Base-by-base conservation (phyloP, 2,797 vertebrate genomes). In the Fistularia commersonii region DNA sequence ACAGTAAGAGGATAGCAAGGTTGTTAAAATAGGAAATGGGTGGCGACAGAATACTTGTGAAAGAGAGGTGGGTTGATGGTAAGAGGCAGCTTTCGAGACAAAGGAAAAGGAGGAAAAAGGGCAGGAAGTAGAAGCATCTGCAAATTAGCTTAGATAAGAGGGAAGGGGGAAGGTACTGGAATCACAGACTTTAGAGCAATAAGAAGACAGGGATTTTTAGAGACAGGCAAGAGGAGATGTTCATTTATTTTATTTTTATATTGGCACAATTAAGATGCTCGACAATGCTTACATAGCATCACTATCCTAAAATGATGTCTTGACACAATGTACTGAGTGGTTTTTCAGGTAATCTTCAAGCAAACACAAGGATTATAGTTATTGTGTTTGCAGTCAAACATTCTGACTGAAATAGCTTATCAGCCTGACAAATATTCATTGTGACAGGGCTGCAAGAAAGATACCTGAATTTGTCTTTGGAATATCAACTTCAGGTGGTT, bases 271-370 rank as follows among this genome's bases (percentile, higher is more conserved):
- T 41, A 32, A n/a, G 9, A 42, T 49, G 11, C 44, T 61, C 11
- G 10, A 51, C 32, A 54, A 37, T 45, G 34, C 43, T 53, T 51
- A 63, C 14, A 62, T 36, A 8, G 51, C 33, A 55, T 47, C 43
- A 33, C 51, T 37, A 44, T 62, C 45, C 44, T 46, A 32, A 65
- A 71, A 74, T 61, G n/a, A 56, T 48, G 12, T 58, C 54, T 55
- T 32, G 48, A 64, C 53, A 48, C 57, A 64, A 51, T 46, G 57
- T 66, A n/a, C n/a, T n/a, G n/a, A n/a, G n/a, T n/a, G 60, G 57
- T 69, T 70, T 66, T 66, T 48, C 58, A 57, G 55, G 45, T 76
- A 71, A 76, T 81, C 64, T 54, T 47, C 33, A 54, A 42, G 8
- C 40, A 23, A 54, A 41, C 31, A 51, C 33, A 8, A 0, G 65